Evolutionary conservation across 2,888 invertebrate genomes (phyloP).

Genomic region (Eupithecia subumbrata): DNA sequence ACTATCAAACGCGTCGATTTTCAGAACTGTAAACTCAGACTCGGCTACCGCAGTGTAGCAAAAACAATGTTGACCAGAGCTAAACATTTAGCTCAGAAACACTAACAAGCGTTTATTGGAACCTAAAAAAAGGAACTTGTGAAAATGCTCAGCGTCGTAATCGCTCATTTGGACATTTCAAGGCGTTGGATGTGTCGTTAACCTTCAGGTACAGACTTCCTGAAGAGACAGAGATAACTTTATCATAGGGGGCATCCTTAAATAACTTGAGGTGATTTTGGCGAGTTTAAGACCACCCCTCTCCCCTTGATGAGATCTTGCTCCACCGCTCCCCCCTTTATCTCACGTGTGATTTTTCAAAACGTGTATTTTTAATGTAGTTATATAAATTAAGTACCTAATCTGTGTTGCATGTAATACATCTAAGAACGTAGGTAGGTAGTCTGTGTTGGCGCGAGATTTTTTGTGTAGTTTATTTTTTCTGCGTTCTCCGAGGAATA

Average conservation of each 20-base stretch:
- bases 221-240: not conserved
- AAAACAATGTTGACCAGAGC: not conserved
- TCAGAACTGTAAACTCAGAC: not conserved
- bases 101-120: not conserved
- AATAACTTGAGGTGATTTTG: no score
- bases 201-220: constrained; percentile 3
- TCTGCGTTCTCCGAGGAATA: no score
- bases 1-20: not conserved
- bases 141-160: constrained; percentile 6
- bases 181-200: constrained; percentile 8
- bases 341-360: no score
- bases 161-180: constrained; percentile 26
- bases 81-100: not conserved
- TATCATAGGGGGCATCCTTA: not conserved
- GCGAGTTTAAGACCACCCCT: no score
- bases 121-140: not conserved
- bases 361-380: no score
- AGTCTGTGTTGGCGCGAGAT: no score
- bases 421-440: no score
- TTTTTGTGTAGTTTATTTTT: no score
- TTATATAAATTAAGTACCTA: no score
- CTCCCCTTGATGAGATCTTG: no score
- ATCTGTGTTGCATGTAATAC: no score
- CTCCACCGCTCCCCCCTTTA: no score
- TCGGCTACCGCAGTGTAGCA: not conserved